These are phyloP conservation scores for Otocyon megalotis DNA, from an alignment of 2,113 vertebrate genomes.

Conservation along the genomic window DNA sequence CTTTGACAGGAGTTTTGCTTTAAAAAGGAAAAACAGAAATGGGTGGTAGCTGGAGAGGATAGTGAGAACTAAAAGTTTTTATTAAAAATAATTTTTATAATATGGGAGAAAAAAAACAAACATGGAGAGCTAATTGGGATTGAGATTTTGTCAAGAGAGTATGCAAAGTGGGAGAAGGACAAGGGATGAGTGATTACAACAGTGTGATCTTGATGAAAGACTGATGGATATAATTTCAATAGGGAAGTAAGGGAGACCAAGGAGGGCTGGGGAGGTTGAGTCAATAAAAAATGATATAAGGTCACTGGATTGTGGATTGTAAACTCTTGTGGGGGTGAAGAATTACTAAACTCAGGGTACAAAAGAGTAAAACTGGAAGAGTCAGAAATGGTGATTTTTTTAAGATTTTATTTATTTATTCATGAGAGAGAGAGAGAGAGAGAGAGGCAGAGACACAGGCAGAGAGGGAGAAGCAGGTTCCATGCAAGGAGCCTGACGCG, in stretches of 20 bases:
- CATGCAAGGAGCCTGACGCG: too few species aligned
- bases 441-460: too few species aligned
- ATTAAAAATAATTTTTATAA: background rate
- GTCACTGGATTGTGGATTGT: background rate
- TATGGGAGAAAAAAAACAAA: background rate
- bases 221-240: background rate
- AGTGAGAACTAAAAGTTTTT: background rate
- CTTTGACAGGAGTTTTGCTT: slow-evolving; percentile 20
- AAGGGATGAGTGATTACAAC: background rate
- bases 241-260: background rate
- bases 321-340: background rate
- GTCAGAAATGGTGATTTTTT: background rate
- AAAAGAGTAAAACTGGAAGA: background rate
- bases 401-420: too few species aligned
- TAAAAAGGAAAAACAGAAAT: slow-evolving; percentile 40
- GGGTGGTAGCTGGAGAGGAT: background rate
- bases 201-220: background rate
- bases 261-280: background rate
- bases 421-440: too few species aligned
- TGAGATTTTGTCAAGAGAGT: slow-evolving; percentile 4
- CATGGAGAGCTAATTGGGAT: background rate
- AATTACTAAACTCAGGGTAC: background rate
- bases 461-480: too few species aligned
- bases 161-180: background rate
- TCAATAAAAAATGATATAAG: background rate